Percentiles rank a stretch among this genome's conserved stretches.
These are phyloP conservation scores for Stenodema calcarata DNA, from an alignment of 2,888 invertebrate species.

Conservation along the genomic window DNA sequence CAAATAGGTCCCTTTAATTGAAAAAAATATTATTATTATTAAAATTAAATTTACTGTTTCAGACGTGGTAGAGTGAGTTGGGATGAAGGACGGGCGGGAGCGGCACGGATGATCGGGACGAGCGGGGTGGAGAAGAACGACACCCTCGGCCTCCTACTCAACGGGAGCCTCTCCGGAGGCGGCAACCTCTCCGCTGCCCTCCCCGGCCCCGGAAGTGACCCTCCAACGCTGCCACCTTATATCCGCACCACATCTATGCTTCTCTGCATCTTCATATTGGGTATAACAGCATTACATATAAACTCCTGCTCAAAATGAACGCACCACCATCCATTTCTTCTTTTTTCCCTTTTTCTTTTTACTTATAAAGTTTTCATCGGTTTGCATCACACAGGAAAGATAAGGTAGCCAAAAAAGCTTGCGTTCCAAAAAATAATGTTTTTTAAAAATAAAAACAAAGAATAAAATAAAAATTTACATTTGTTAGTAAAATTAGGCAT, in stretches of 20 bases:
- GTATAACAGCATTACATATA: no score
- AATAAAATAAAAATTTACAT: background rate
- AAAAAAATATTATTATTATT: no score
- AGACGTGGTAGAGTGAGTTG: conserved; percentile 36
- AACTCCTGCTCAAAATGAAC: no score
- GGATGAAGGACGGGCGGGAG: conserved; percentile 47
- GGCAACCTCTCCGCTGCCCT: conserved; percentile 30
- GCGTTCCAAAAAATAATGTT: background rate
- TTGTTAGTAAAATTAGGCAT: background rate
- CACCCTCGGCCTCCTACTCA: conserved; percentile 44
- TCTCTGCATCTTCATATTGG: conserved; percentile 86
- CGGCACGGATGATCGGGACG: conserved; percentile 43
- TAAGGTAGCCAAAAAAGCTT: background rate
- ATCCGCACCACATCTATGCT: conserved; percentile 86
- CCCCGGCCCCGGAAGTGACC: conserved; percentile 5
- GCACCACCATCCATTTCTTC: no score
- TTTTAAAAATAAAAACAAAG: background rate
- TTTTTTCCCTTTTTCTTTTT: no score
- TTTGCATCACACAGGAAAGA: background rate
- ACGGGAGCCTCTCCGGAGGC: conserved; percentile 31
- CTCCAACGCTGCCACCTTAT: conserved; percentile 72
- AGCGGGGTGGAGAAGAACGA: conserved; percentile 47
- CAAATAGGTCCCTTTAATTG: no score
- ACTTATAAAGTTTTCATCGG: background rate
- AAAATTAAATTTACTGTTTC: conserved; percentile 23